These are phyloP conservation scores for Gallinago undulata DNA, from an alignment of 2,113 vertebrate genomes.

Conservation along the genomic window DNA sequence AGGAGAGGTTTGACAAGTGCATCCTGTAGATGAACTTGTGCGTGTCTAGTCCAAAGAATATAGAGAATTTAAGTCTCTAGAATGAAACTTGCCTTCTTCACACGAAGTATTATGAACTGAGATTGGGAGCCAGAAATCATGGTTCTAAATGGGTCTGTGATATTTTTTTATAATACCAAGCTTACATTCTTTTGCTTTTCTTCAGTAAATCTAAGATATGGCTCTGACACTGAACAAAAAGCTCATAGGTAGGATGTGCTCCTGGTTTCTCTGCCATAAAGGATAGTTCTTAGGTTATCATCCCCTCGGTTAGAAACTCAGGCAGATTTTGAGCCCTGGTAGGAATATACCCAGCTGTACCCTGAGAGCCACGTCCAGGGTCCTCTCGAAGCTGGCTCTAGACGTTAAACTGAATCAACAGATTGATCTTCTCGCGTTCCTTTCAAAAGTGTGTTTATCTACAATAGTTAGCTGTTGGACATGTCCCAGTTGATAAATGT, in stretches of 20 bases:
- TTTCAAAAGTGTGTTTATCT: background rate
- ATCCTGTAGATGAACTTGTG: background rate
- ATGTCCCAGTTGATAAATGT: background rate
- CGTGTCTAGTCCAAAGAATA: background rate
- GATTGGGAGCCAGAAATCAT: background rate
- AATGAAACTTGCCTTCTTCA: background rate
- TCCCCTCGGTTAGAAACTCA: background rate
- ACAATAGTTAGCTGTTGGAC: background rate
- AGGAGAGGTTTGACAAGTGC: background rate
- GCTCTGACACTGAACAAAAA: background rate
- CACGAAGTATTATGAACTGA: background rate
- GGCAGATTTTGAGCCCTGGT: background rate
- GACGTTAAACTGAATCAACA: background rate
- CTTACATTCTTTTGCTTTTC: background rate
- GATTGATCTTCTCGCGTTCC: background rate
- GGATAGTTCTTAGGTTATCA: background rate
- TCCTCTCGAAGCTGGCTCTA: background rate
- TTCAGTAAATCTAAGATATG: background rate
- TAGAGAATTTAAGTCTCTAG: background rate
- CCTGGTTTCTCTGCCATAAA: background rate
- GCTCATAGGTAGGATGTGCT: background rate
- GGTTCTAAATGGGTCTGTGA: background rate
- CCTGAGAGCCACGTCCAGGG: background rate
- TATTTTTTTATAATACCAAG: background rate
- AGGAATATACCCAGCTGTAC: background rate